phyloP scores from a whole-genome alignment of 2,797 vertebrate species.

The Melanotaenia parkinsoni region DNA sequence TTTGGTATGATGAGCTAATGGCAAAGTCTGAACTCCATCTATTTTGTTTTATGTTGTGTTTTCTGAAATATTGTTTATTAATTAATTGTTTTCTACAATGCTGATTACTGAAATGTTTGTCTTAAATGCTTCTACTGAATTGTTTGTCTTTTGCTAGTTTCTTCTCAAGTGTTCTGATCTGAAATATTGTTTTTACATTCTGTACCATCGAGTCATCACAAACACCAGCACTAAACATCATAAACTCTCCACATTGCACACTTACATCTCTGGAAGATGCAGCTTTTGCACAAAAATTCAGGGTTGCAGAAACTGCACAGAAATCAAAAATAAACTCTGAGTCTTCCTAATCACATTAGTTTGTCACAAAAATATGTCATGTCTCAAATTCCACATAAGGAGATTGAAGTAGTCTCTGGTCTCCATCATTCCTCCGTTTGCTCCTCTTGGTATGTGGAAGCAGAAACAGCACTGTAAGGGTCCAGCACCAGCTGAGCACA shows the following conservation, averaged over 20 bases:
- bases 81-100: not conserved
- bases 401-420: not conserved
- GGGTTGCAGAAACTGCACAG: not conserved
- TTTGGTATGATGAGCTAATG: constrained; percentile 8
- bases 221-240: not conserved
- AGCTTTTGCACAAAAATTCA: not conserved
- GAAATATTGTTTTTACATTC: no score
- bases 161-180: not conserved
- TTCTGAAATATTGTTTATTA: not conserved
- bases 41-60: not conserved
- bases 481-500: constrained; percentile 85
- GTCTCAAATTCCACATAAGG: not conserved
- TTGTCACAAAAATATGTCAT: not conserved
- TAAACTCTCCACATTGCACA: constrained; percentile 1
- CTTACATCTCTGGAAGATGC: constrained; percentile 32
- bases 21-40: not conserved
- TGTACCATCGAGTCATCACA: no score
- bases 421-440: constrained; percentile 57
- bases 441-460: constrained; percentile 77
- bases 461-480: constrained; percentile 82
- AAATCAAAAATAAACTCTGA: constrained; percentile 9
- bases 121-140: not conserved
- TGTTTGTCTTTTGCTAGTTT: not conserved
- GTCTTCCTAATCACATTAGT: not conserved
- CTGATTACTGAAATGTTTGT: no score